A percentile compares a stretch with the other conserved stretches of the same genome.
Evolutionary conservation across 2,113 vertebrate genomes (phyloP).

Genomic region (Puma concolor): DNA sequence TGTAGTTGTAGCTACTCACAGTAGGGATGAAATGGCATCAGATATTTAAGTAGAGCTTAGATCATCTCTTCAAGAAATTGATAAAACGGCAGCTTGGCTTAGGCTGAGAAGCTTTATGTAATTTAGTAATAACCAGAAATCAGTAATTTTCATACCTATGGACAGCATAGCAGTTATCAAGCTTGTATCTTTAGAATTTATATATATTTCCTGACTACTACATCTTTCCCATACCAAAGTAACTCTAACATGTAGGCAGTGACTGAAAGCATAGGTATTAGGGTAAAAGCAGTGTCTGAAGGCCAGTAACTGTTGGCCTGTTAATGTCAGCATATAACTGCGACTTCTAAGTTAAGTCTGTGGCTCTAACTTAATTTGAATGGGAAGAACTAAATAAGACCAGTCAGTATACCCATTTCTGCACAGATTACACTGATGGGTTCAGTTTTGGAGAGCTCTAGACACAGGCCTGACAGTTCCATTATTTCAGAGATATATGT

Average conservation of each 20-base stretch:
- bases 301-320: neutral
- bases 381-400: neutral
- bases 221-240: neutral
- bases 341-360: neutral
- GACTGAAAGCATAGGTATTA: neutral
- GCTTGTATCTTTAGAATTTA: neutral
- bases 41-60: neutral
- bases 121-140: neutral
- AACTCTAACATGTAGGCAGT: neutral
- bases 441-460: neutral
- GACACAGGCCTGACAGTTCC: neutral
- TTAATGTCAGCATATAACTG: neutral
- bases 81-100: neutral
- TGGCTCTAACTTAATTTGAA: neutral
- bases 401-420: neutral
- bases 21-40: neutral
- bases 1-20: neutral
- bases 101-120: neutral
- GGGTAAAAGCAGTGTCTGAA: neutral
- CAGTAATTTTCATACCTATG: neutral
- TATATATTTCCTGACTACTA: neutral
- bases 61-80: neutral
- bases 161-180: neutral
- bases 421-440: neutral
- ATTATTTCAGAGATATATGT: neutral